Evolutionary conservation across 1,140 invertebrate species (phyloP).

Genomic region (Diachasmimorpha longicaudata): DNA sequence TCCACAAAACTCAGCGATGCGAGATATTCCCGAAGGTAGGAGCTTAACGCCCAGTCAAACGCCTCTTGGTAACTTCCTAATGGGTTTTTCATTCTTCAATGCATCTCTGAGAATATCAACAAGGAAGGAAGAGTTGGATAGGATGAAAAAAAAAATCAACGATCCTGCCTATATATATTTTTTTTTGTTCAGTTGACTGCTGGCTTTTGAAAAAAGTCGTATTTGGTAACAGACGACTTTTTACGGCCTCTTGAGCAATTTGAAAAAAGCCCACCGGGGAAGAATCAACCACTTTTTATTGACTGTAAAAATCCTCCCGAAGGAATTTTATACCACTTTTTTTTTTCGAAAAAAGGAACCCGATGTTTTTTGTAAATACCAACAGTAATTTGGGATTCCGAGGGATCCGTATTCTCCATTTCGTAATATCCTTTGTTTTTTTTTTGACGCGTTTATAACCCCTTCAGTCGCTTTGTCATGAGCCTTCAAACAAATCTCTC

Average conservation of each 20-base stretch:
- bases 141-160: constrained; percentile 14
- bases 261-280: not conserved
- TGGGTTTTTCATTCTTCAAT: constrained; percentile 17
- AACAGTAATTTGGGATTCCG: not conserved
- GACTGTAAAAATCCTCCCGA: not conserved
- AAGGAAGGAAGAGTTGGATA: not conserved
- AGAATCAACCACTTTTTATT: not conserved
- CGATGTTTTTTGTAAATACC: not conserved
- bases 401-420: not conserved
- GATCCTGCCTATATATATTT: constrained; percentile 1
- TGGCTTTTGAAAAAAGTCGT: constrained; percentile 16
- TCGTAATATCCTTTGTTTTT: not conserved
- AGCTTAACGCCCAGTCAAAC: constrained; percentile 12
- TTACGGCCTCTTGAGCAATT: not conserved
- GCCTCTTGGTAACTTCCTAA: constrained; percentile 17
- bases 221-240: constrained; percentile 20
- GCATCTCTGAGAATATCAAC: not conserved
- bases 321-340: not conserved
- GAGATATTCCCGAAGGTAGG: constrained; percentile 3
- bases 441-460: not conserved
- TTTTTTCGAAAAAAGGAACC: not conserved
- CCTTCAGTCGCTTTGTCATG: not conserved
- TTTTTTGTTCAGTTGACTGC: constrained; percentile 14
- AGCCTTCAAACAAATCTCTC: not conserved
- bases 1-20: constrained; percentile 13